These are phyloP conservation scores for Meleagris gallopavo DNA, from an alignment of 2,113 vertebrate species.

Conservation along the genomic window DNA sequence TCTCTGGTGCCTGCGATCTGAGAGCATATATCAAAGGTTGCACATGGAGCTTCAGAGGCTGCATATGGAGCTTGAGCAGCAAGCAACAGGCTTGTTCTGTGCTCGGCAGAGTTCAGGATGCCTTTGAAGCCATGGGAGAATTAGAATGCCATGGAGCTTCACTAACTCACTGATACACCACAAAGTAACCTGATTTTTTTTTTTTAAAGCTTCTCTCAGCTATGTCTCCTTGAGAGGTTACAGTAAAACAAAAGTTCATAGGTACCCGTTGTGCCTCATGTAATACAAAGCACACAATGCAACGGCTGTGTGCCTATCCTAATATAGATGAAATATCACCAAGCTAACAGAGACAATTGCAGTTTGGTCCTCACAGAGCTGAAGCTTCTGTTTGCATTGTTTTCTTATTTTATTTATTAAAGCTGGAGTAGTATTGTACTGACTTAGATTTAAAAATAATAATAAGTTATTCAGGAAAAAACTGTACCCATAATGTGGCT, in stretches of 20 bases:
- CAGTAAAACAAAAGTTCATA: neutral
- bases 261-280: neutral
- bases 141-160: neutral
- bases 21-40: neutral
- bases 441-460: neutral
- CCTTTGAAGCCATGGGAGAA: conserved; percentile 1
- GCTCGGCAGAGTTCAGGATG: neutral
- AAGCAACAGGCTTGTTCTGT: neutral
- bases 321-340: neutral
- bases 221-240: neutral
- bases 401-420: neutral
- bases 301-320: accelerated
- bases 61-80: neutral
- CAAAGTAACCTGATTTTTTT: neutral
- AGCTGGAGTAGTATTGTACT: neutral
- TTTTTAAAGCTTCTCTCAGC: neutral
- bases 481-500: neutral
- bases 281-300: neutral
- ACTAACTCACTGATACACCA: neutral
- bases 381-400: neutral
- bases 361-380: neutral
- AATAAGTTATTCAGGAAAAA: neutral
- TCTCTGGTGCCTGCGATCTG: neutral
- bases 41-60: neutral
- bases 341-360: neutral